Percentiles rank a stretch among this genome's conserved stretches.
Conservation (phyloP, 2,113 vertebrate genomes). For the Xiphophorus couchianus region DNA sequence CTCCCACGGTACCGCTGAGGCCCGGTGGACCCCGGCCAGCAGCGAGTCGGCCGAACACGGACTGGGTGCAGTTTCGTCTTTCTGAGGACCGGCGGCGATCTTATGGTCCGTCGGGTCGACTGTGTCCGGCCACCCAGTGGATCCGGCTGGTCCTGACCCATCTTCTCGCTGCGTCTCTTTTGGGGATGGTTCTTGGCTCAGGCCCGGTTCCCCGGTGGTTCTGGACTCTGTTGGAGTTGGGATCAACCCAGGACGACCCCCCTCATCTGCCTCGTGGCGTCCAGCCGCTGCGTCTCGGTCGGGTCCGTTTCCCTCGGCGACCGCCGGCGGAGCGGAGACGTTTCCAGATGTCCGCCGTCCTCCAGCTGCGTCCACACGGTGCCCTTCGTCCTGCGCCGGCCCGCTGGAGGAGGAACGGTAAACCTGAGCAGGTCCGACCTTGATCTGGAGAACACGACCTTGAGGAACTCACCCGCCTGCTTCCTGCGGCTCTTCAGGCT, state of each 20-base stretch:
- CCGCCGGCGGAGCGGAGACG: neutral
- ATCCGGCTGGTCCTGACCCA: accelerated
- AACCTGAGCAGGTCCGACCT: too few relatives aligned
- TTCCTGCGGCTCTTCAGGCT: neutral
- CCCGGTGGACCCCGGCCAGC: slow-evolving; percentile 13
- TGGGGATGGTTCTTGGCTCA: neutral
- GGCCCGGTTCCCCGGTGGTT: neutral
- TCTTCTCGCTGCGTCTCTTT: neutral
- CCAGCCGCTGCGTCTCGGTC: neutral
- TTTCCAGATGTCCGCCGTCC: slow-evolving; percentile 19
- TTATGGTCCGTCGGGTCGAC: neutral
- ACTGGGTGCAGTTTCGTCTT: neutral
- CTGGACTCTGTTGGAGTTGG: neutral
- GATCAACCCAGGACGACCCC: neutral
- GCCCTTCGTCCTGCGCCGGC: slow-evolving; percentile 16
- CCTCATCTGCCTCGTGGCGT: neutral
- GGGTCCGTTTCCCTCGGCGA: neutral
- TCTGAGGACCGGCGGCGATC: neutral
- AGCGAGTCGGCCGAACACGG: slow-evolving; percentile 34
- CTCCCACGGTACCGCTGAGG: slow-evolving; percentile 28
- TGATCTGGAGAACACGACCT: neutral
- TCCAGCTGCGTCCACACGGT: slow-evolving; percentile 1
- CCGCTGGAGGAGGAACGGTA: slow-evolving; percentile 11
- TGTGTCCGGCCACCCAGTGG: neutral
- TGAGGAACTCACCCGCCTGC: slow-evolving; percentile 26